Evolutionary conservation across 2,113 vertebrate species (phyloP), one percentile per base, ranked within the genome.

Genomic region (Ciconia stormi): DNA sequence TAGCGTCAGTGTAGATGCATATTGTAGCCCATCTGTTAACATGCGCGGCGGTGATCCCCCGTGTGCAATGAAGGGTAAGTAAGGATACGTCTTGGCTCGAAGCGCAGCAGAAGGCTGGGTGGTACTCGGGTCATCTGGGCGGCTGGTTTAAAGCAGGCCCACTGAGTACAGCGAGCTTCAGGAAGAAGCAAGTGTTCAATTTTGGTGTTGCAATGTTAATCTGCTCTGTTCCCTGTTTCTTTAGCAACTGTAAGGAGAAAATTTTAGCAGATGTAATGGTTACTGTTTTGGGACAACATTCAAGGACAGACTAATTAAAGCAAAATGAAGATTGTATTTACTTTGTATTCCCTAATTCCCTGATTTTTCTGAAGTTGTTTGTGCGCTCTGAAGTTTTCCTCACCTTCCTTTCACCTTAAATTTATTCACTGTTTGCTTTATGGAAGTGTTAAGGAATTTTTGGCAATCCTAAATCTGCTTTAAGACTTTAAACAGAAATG

Each of bases 51-150:
- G 22, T 19, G 47, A 36, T 52, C 22, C 42, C 58, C 20, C 0
- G 5, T 11, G 70, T 1, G 36, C 34, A 9, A 23, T 3, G 9
- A 3, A 13, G 40, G 6, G 30, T 27, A 7, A 15, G 55, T 5
- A 20, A 5, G 62, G 53, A 3, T 27, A 0, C 1, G 0, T 18
- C 38, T 32, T 20, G 53, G 34, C n/a, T 62, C 27, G 71, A 25
- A 49, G 21, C 1, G 2, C 42, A 22, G 83, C 25, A 36, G 50
- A 53, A 71, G 69, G 19, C 11, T 44, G 73, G 22, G 32, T 26
- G 32, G 32, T 27, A 3, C 59, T n/a, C 0, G 0, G 27, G 27
- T 40, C 46, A 3, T 16, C 55, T 20, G 47, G 16, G 29, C 0
- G 4, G 11, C 3, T 56, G 40, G 14, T 72, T 69, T 79, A 36